These are phyloP conservation scores for Argopecten irradians DNA, from an alignment of 1,140 invertebrate species.

Conservation along the genomic window DNA sequence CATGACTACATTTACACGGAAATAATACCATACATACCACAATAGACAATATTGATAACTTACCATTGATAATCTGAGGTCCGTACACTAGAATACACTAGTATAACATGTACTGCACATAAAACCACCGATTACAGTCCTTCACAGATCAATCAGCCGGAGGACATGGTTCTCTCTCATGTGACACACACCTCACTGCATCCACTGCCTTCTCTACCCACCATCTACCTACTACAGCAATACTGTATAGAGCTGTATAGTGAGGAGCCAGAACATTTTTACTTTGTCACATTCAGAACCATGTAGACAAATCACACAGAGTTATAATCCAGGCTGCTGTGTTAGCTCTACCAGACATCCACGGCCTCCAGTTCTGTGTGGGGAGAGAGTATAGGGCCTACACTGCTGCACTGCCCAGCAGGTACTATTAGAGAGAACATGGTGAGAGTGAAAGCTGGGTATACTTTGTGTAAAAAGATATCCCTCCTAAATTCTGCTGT, in stretches of 20 bases:
- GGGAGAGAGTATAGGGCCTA: not conserved
- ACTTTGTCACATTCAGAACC: not conserved
- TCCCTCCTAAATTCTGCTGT: too few species aligned
- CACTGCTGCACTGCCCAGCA: too few species aligned
- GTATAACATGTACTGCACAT: conserved; percentile 12
- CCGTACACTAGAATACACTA: not conserved
- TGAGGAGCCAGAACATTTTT: not conserved
- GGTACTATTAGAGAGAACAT: not conserved
- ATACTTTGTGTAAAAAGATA: too few species aligned
- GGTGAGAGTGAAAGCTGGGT: too few species aligned
- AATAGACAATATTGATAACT: not conserved
- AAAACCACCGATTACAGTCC: not conserved
- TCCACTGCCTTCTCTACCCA: not conserved
- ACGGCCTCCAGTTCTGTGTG: not conserved
- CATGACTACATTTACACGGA: too few species aligned
- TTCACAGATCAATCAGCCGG: not conserved
- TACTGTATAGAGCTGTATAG: not conserved
- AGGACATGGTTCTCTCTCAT: not conserved
- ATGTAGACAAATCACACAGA: not conserved
- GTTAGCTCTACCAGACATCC: not conserved
- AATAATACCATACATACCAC: too few species aligned
- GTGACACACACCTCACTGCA: not conserved
- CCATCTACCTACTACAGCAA: not conserved
- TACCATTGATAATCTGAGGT: not conserved
- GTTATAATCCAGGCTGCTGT: not conserved